These are phyloP conservation scores for Tiliacea aurago DNA, from an alignment of 2,888 invertebrate genomes.

Conservation along the genomic window DNA sequence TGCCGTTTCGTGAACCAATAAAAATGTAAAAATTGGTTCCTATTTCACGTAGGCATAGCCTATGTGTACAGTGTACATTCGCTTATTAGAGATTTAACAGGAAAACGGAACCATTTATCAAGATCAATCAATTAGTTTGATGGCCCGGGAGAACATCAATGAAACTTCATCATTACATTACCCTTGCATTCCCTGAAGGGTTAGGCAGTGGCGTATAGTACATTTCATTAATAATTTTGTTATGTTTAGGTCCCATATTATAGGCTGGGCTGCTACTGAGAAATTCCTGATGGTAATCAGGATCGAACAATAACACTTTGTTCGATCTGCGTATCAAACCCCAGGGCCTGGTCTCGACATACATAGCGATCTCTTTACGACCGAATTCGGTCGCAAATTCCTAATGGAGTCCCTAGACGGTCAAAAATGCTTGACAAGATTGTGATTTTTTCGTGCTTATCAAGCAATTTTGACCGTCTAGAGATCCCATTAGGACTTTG, in stretches of 20 bases:
- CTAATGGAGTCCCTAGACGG: too few species aligned
- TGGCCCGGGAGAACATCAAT: neutral
- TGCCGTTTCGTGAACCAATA: conserved; percentile 3
- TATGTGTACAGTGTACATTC: neutral
- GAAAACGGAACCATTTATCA: conserved; percentile 20
- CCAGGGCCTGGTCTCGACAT: too few species aligned
- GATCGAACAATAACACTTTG: too few species aligned
- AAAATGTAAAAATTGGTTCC: conserved; percentile 19
- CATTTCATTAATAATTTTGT: neutral
- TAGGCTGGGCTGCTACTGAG: neutral
- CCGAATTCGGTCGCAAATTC: too few species aligned
- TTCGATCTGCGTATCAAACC: neutral
- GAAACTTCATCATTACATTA: neutral
- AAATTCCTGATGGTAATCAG: neutral
- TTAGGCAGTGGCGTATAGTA: neutral
- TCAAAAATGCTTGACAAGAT: too few species aligned
- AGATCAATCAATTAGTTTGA: conserved; percentile 40
- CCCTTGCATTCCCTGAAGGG: neutral
- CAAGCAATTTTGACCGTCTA: too few species aligned
- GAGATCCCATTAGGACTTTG: too few species aligned
- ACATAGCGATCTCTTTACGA: too few species aligned
- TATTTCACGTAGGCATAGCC: conserved; percentile 7
- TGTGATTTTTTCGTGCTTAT: too few species aligned
- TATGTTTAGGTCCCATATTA: neutral
- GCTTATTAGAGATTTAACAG: neutral